Percentiles rank a stretch among this genome's conserved stretches.
Evolutionary conservation across 2,113 vertebrate species (phyloP).

Genomic region (Beaufortia kweichowensis): DNA sequence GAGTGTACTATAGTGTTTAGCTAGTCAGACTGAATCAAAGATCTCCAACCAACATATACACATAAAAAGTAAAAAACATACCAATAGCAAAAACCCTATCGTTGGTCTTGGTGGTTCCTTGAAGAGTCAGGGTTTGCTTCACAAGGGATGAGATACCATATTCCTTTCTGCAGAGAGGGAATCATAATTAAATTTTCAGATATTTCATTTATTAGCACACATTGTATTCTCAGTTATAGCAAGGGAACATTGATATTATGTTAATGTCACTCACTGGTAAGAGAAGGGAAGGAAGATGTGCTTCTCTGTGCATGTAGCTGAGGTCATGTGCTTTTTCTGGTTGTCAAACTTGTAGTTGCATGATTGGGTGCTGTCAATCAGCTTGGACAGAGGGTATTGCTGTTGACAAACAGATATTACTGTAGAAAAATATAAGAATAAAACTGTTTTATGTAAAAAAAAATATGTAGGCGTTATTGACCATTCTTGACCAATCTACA

Average conservation of each 20-base stretch:
- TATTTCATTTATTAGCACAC: not conserved
- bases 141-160: constrained; percentile 78
- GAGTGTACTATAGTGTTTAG: too few relatives aligned
- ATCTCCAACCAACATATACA: not conserved
- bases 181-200: not conserved
- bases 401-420: constrained; percentile 55
- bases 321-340: constrained; percentile 79
- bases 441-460: not conserved
- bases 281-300: constrained; percentile 83
- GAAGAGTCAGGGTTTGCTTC: constrained; percentile 82
- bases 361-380: constrained; percentile 82
- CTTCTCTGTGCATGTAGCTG: constrained; percentile 81
- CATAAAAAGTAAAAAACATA: constrained; percentile 57
- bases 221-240: not conserved
- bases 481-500: too few relatives aligned
- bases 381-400: constrained; percentile 70
- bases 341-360: constrained; percentile 86
- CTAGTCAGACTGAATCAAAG: not conserved
- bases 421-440: not conserved
- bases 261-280: constrained; percentile 73
- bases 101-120: constrained; percentile 76
- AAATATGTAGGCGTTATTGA: not conserved
- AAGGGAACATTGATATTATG: not conserved
- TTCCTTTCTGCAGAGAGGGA: constrained; percentile 67
- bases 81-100: constrained; percentile 78